Evolutionary conservation across 2,113 vertebrate species (phyloP).

Genomic region (pig (Sus scrofa)): T2T-Sscrofa CM000813.6:5399501-5400000

Average conservation of each 20-base stretch:
- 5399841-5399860: background rate
- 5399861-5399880: background rate
- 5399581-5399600: background rate
- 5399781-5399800: slow-evolving; percentile 81
- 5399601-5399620: slow-evolving; percentile 85
- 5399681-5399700: slow-evolving; percentile 84
- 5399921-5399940: background rate
- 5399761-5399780: slow-evolving; percentile 66
- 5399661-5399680: slow-evolving; percentile 89
- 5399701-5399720: slow-evolving; percentile 46
- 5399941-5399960: background rate
- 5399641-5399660: slow-evolving; percentile 88
- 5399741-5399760: background rate
- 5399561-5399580: background rate
- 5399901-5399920: background rate
- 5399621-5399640: slow-evolving; percentile 82
- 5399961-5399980: background rate
- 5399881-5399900: background rate
- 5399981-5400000: background rate
- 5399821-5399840: slow-evolving; percentile 28
- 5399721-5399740: slow-evolving; percentile 13
- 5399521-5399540: fast-evolving
- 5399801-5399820: slow-evolving; percentile 69
- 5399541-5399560: too few relatives aligned
- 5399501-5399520: background rate